Base-by-base conservation (phyloP, 2,113 vertebrate species). In the Bos taurus region DNA sequence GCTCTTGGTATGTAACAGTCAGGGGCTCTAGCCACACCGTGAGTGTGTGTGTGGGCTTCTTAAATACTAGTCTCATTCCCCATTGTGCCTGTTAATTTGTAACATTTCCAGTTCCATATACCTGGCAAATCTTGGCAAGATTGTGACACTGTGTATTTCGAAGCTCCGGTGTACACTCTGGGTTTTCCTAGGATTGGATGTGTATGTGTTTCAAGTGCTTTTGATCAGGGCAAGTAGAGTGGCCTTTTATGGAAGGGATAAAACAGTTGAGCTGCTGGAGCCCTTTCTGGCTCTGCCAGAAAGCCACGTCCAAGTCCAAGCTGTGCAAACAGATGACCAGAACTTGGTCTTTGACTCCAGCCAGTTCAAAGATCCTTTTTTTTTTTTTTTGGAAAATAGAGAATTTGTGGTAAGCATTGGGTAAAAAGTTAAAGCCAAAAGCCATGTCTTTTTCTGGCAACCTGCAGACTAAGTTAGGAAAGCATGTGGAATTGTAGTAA, bases 171-270 rank as follows among this genome's bases (percentile, higher is more conserved):
- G 48, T 85, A 7, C 57, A 11, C 62, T 71, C 60, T 40, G 64
- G 48, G 10, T 96, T 94, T 95, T 90, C 91, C 80, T 92, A 30
- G 60, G 67, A 88, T 52, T 50, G 92, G 83, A 74, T 95, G 13
- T 90, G 57, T 90, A 48, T 88, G 48, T 62, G 43, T 88, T 83
- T 86, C 59, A 88, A 93, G 77, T 93, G 82, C 67, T 86, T 96
- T 88, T 90, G 74, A 96, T 77, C 28, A 12, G 52, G 57, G 21
- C 95, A 26, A 85, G 16, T 56, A 43, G 33, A 36, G 59, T 50
- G 91, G 90, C 84, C 81, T 97, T 96, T 90, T 96, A 97, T 90
- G 94, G 80, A 95, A 88, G 28, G 48, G n/a, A 57, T 67, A 54
- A 88, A 92, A 92, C 48, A 33, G 67, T 64, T 67, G 88, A 56